Evolutionary conservation across 2,113 vertebrate species (phyloP).

Genomic region (Colius striatus): DNA sequence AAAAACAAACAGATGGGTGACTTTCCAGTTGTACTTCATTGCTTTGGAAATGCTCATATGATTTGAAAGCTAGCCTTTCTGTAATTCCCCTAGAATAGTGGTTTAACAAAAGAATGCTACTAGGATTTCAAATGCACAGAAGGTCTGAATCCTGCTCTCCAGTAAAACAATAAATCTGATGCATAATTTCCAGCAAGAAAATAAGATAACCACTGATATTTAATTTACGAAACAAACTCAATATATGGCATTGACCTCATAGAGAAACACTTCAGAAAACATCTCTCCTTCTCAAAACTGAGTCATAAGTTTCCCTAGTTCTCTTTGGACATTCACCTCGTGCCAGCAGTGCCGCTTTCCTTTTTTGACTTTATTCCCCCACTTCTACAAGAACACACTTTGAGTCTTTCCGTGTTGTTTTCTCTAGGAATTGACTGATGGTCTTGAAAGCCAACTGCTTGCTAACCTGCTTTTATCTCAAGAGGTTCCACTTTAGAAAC

Average conservation of each 20-base stretch:
- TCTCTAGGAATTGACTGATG: background rate
- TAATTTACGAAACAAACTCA: background rate
- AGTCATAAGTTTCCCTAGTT: background rate
- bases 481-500: background rate
- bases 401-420: background rate
- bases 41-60: background rate
- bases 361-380: background rate
- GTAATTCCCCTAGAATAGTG: background rate
- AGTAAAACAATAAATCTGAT: background rate
- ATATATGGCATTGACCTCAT: background rate
- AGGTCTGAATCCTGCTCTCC: background rate
- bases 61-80: background rate
- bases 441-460: background rate
- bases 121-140: background rate
- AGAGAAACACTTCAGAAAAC: background rate
- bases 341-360: background rate
- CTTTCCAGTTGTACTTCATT: background rate
- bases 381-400: background rate
- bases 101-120: background rate
- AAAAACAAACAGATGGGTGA: background rate
- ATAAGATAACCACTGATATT: background rate
- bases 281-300: background rate
- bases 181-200: background rate
- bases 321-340: background rate
- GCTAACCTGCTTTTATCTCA: background rate